Base-by-base conservation (phyloP, 2,113 vertebrate genomes). In the Acrocephalus arundinaceus region DNA sequence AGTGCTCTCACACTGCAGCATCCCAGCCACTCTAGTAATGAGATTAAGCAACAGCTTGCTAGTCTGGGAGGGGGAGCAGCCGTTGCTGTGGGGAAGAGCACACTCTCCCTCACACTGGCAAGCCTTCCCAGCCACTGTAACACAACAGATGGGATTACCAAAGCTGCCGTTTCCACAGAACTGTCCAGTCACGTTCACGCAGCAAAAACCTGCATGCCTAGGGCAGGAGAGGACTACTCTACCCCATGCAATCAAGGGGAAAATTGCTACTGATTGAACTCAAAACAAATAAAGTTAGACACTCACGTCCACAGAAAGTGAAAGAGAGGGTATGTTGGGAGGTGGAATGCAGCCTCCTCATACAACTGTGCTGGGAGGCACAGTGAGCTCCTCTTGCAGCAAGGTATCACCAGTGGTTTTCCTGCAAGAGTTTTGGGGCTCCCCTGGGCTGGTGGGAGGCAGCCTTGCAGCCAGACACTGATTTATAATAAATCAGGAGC, bases 241-340 rank as follows among this genome's bases (percentile, higher is more conserved):
- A 21, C 33, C 14, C 33, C 20, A 3, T 12, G 24, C 4, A 57
- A 25, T n/a, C 58, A 20, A 33, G 49, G 41, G 28, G 24, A 15
- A 61, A 68, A 83, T 37, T 77, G 51, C 72, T 10, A 8, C 49
- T 15, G 52, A 55, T 9, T 37, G 35, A 89, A 55, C 27, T 54
- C 6, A 1, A 37, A 92, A 76, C 58, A 20, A 61, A 54, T 11
- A 27, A 92, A 90, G n/a, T 8, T 18, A 35, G 63, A 70, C 33
- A 2, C 21, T 73, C 39, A 1, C 0, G 1, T 39, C 37, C 2
- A 1, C 52, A 43, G 77, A 55, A 21, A 70, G 74, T 10, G 30
- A 87, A 77, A 70, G 54, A 94, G 23, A 45, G 58, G 13, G 7
- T 31, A 39, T 0, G 0, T 5, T 0, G 0, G 51, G 63, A 39